These are phyloP conservation scores for Microdon myrmicae DNA, from an alignment of 2,888 invertebrate species.

Conservation along the genomic window DNA sequence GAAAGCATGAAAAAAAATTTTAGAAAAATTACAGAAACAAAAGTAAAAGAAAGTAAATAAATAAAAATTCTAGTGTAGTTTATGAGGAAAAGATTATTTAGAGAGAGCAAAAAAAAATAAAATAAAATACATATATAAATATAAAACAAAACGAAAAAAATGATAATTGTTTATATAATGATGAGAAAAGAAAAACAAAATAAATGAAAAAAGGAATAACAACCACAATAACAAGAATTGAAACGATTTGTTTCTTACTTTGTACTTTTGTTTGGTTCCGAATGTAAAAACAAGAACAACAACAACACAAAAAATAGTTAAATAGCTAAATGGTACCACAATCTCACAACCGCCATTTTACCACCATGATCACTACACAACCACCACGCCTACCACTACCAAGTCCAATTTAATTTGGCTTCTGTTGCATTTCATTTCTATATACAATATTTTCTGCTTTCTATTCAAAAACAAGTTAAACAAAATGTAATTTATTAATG, in stretches of 20 bases:
- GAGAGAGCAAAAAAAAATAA: not conserved
- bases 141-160: constrained; percentile 38
- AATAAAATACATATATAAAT: not conserved
- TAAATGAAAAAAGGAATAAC: constrained; percentile 26
- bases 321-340: too few relatives aligned
- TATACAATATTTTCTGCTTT: constrained; percentile 2
- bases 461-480: constrained; percentile 9
- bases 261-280: constrained; percentile 51
- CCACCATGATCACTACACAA: constrained; percentile 21
- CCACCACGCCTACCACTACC: constrained; percentile 34
- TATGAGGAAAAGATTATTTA: constrained; percentile 19
- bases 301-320: too few relatives aligned
- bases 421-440: constrained; percentile 44
- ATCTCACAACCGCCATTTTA: too few relatives aligned
- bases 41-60: constrained; percentile 18
- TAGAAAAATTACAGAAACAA: constrained; percentile 48
- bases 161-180: constrained; percentile 59
- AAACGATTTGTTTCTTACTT: constrained; percentile 45
- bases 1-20: constrained; percentile 53
- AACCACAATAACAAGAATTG: constrained; percentile 21
- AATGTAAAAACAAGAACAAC: constrained; percentile 31
- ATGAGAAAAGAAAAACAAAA: constrained; percentile 55
- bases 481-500: not conserved
- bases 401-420: constrained; percentile 45
- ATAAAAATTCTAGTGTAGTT: constrained; percentile 36